phyloP scores from a whole-genome alignment of 1,140 invertebrate species.

The Lucilia cuprina region DNA sequence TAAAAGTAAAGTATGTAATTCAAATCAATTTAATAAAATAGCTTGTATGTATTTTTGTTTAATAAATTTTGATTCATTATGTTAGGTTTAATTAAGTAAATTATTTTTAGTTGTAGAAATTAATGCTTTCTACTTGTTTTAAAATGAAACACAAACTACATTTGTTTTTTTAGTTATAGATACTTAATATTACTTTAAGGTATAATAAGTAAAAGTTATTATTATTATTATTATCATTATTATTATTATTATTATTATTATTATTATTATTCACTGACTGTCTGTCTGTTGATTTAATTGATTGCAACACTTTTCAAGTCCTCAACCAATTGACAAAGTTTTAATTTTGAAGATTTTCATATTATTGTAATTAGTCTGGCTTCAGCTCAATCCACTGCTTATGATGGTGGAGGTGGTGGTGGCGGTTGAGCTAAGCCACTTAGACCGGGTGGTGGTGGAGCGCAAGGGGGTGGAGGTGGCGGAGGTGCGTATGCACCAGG shows the following conservation, averaged over 20 bases:
- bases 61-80: too few relatives aligned
- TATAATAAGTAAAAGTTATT: not conserved
- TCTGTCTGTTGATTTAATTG: not conserved
- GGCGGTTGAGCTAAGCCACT: slow-evolving; percentile 51
- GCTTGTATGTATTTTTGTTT: too few relatives aligned
- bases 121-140: not conserved
- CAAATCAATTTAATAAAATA: not conserved
- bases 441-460: slow-evolving; percentile 66
- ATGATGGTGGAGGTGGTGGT: slow-evolving; percentile 65
- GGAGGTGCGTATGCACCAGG: slow-evolving; percentile 65
- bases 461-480: slow-evolving; percentile 65
- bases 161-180: not conserved
- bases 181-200: not conserved
- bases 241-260: not conserved
- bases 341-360: not conserved
- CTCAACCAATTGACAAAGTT: slow-evolving; percentile 24
- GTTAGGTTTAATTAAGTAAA: not conserved
- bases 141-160: not conserved
- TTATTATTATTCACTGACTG: not conserved
- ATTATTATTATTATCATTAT: not conserved
- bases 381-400: slow-evolving; percentile 23
- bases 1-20: not conserved
- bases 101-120: not conserved
- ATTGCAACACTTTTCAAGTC: slow-evolving; percentile 25
- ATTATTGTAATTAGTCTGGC: not conserved